Base-by-base conservation (phyloP, 2,888 invertebrate genomes). In the Standfussiana lucernea region DNA sequence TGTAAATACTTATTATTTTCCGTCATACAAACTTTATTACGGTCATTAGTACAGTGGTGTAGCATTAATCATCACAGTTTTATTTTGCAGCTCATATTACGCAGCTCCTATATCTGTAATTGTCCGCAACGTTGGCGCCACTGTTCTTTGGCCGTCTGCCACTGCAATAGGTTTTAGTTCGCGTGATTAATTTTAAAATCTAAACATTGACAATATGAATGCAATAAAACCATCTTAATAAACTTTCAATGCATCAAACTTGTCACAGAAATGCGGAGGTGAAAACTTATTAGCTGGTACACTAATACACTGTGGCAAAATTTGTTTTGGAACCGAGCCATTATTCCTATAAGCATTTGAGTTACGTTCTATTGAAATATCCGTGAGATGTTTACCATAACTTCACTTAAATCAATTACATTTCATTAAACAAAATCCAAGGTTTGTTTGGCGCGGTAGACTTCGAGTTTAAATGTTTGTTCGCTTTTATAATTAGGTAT, bases 81-180 rank as follows among this genome's bases (percentile, higher is more conserved):
- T 93, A 94, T 94, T 93, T 93, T 88, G 86, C 93, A 90, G 92
- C 92, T 95, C 93, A 88, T 88, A 90, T 95, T 95, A 93, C 95
- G 90, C 89, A 90, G 91, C 90, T 92, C 90, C 91, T 93, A 89
- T 93, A 91, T 93, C 92, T 93, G 93, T 94, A 95, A 95, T 94
- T 94, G 94, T 93, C 92, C 91, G 93, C 90, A 90, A 89, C 92
- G 89, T 83, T 88, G 95, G 95, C 96, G 95, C 95, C 96, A 93
- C 92, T 81, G 89, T 88, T 91, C 93, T 90, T 95, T 96, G 95
- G 96, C 95, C 82, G 93, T 86, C 91, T 95, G 96, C 96, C 96
- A 95, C 91, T 91, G 92, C 91, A 92, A 90, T 91, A 91, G 90
- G 89, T 91, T 87, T 89, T 87, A 89, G 90, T 91, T 89, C 90